These are phyloP conservation scores for Platynereis dumerilii DNA, from an alignment of 2,888 invertebrate genomes.

Conservation along the genomic window DNA sequence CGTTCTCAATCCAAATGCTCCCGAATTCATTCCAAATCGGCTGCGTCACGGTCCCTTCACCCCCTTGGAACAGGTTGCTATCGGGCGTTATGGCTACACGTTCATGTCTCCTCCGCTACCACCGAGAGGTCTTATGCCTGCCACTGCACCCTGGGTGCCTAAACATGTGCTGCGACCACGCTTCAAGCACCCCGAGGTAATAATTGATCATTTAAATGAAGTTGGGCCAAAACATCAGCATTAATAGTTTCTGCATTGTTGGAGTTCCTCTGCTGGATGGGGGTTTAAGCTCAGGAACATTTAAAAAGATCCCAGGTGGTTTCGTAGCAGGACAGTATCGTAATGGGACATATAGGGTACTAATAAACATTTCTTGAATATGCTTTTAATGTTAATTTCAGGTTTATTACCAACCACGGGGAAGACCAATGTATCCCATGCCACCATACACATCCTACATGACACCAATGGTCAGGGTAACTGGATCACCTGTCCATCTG, in stretches of 20 bases:
- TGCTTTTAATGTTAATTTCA: no score
- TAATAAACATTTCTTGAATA: no score
- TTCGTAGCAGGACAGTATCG: no score
- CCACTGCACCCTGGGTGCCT: background rate
- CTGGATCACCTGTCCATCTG: slow-evolving; percentile 15
- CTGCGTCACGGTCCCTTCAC: slow-evolving; percentile 26
- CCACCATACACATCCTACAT: no score
- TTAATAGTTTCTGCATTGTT: no score
- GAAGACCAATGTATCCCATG: slow-evolving; percentile 28
- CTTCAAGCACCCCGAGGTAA: slow-evolving; percentile 7
- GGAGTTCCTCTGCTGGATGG: no score
- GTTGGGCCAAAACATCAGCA: no score
- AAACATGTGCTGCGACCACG: background rate
- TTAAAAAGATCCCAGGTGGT: no score
- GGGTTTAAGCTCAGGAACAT: no score
- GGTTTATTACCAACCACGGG: slow-evolving; percentile 35
- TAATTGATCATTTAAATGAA: no score
- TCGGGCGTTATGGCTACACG: slow-evolving; percentile 33
- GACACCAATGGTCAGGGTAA: background rate
- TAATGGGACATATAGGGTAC: no score
- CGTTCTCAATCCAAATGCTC: slow-evolving; percentile 81
- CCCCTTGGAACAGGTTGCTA: slow-evolving; percentile 32
- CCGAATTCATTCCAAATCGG: slow-evolving; percentile 75
- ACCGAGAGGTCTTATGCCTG: background rate
- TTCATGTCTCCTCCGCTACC: slow-evolving; percentile 12